A percentile compares a stretch with the other conserved stretches of the same genome.
Conservation (phyloP, 2,797 vertebrate species). For the Characodon lateralis region DNA sequence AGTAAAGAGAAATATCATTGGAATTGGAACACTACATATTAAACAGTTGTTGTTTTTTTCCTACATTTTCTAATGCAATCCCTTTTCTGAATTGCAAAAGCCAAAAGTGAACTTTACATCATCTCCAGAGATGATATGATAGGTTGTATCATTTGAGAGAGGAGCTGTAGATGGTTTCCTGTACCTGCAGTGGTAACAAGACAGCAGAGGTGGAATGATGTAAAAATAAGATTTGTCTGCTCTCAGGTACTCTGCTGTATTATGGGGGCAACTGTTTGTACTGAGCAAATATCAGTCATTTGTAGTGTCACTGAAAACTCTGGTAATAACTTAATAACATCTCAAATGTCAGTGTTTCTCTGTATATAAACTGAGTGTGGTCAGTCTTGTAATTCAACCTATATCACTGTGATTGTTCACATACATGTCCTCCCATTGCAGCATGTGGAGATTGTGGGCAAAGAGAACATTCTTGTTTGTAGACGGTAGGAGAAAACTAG, state of each 20-base stretch:
- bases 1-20: slow-evolving; percentile 20
- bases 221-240: slow-evolving; percentile 45
- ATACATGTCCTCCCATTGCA: too few relatives aligned
- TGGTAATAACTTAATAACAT: slow-evolving; percentile 33
- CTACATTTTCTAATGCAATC: slow-evolving; percentile 2
- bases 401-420: background rate
- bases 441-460: too few relatives aligned
- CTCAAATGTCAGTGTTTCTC: slow-evolving; percentile 26
- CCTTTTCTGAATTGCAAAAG: slow-evolving; percentile 56
- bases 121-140: slow-evolving; percentile 39
- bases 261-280: slow-evolving; percentile 22
- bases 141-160: slow-evolving; percentile 34
- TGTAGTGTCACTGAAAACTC: slow-evolving; percentile 10
- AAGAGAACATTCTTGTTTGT: background rate
- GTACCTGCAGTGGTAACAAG: slow-evolving; percentile 27
- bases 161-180: slow-evolving; percentile 33
- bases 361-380: slow-evolving; percentile 15
- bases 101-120: slow-evolving; percentile 64
- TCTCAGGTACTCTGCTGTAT: slow-evolving; percentile 20
- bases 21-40: background rate
- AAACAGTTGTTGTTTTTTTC: slow-evolving; percentile 1
- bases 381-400: slow-evolving; percentile 3
- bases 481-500: background rate
- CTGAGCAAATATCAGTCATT: slow-evolving; percentile 47
- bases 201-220: slow-evolving; percentile 42